Conservation (phyloP, 2,113 vertebrate species). For the Lanius ludovicianus region DNA sequence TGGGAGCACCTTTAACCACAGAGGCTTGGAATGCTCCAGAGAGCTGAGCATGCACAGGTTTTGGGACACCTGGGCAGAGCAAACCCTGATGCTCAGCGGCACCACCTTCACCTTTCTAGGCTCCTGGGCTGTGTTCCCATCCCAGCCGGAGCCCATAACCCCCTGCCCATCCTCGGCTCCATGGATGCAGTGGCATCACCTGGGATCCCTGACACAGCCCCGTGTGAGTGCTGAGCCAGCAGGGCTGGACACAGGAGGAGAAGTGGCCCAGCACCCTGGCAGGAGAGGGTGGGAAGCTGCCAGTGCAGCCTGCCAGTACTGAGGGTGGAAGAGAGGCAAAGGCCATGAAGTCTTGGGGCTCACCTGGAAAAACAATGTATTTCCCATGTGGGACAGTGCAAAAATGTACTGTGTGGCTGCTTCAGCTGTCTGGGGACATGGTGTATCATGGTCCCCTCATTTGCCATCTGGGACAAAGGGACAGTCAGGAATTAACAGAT, state of each 20-base stretch:
- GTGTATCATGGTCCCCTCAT: not conserved
- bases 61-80: not conserved
- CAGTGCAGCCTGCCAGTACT: not conserved
- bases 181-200: not conserved
- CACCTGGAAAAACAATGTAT: not conserved
- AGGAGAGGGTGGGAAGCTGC: not conserved
- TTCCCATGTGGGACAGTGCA: not conserved
- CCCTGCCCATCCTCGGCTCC: not conserved
- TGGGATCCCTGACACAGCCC: not conserved
- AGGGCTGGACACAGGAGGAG: not conserved
- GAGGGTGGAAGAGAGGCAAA: not conserved
- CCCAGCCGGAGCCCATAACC: not conserved
- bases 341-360: not conserved
- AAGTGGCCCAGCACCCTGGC: not conserved
- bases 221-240: not conserved
- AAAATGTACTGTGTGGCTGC: not conserved
- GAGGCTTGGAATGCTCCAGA: not conserved
- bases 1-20: not conserved
- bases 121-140: not conserved
- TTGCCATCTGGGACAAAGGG: not conserved
- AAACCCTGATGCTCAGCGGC: fast-evolving
- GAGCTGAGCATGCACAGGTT: not conserved
- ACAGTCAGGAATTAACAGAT: not conserved
- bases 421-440: not conserved
- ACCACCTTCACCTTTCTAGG: not conserved